Evolutionary conservation across 1,140 invertebrate species (phyloP), one percentile per base, ranked within the genome.

Genomic region (Aphidius ervi): DNA sequence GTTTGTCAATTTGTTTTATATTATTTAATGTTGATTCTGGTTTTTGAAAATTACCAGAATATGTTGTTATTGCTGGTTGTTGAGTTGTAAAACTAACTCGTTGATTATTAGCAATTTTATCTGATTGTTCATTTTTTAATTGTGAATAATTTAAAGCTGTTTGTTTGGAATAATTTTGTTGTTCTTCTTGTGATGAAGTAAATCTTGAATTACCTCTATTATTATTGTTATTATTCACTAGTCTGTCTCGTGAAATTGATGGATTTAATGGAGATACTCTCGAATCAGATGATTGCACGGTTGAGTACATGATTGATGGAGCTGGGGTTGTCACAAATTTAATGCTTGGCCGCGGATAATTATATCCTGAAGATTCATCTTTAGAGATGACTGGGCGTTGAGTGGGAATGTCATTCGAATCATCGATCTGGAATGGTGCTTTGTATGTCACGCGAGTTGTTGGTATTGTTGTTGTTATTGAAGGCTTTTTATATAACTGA

Each of bases 131-230:
- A 8, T 20, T 16, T 46, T 41, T 52, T 40, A 9, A 6, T 50
- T 41, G 59, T 59, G 20, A 45, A 61, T 41, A 23, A 56, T 46
- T 43, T 42, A 41, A 43, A 9, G 48, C 5, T 58, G 6, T 45
- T 48, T 42, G 55, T 60, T 47, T 70, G 69, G 54, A 67, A 67
- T 16, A 16, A 16, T 16, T 16, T 16, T 16, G 16, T 16, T 16
- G 16, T 16, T 49, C 31, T 8, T 61, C 37, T 43, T 61, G 6
- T 9, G 39, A 41, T 48, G 75, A 65, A n/a, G 70, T 70, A 16
- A 72, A 77, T 53, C 68, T 77, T 0, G 67, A 63, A 1, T 53
- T 67, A 37, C 71, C 74, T 54, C 75, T 63, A 46, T 70, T 65
- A 41, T 75, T 70, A 43, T 73, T 75, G 5, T 31, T 31, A 1